Evolutionary conservation across 2,113 vertebrate species (phyloP), one percentile per base, ranked within the genome.

Genomic region (Piprites chloris): DNA sequence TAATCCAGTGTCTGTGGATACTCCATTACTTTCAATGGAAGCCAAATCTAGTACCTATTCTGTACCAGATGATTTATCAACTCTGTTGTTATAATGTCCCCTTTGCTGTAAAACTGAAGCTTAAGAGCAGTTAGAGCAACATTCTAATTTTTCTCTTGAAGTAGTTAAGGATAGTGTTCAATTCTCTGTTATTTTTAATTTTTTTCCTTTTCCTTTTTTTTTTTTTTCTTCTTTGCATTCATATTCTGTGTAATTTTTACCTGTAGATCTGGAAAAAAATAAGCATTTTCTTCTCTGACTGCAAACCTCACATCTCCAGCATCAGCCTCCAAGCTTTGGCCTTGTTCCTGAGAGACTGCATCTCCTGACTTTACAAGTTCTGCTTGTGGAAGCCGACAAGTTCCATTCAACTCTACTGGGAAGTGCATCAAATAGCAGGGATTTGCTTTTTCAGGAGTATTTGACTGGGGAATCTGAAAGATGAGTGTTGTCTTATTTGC

Each of bases 151-250:
- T 81, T 69, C 16, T 65, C 37, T 56, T 52, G 24, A 81, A n/a
- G 17, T 37, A n/a, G 27, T 58, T 69, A 39, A 73, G 22, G 16
- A 19, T 65, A 52, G 41, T 91, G 86, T 83, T 65, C 2, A 5
- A 73, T 55, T 56, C 11, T 32, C 27, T 73, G 19, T 6, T 44
- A 2, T 37, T 28, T 62, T 46, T 33, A 12, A 12, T 56, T 14
- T 2, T 37, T 44, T 11, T 5, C 22, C 2, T 17, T 5, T 9
- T 23, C 1, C n/a, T n/a, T 3, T 10, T 9, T 9, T 14, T 27
- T 72, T 6, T 4, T 1, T 6, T 37, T 69, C 81, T 66, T 15
- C 4, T 50, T 65, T 28, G 46, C 23, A 18, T 59, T 63, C 18
- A 32, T 77, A 46, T 30, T 91, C 30, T 71, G n/a, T 59, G 23